Conservation (phyloP, 2,113 vertebrate genomes). For the Penelope pileata region DNA sequence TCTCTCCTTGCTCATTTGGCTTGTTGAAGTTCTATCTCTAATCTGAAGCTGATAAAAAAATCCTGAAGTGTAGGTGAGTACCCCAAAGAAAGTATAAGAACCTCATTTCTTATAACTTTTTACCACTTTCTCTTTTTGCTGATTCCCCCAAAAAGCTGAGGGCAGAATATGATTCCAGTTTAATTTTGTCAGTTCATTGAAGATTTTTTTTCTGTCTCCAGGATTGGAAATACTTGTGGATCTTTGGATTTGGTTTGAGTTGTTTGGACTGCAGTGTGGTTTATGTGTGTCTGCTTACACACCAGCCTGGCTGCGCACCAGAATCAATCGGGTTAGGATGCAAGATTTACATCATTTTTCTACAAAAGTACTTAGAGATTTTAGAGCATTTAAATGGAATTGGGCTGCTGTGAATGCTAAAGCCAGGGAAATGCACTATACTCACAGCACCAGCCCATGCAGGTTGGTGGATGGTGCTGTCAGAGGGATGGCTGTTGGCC, state of each 20-base stretch:
- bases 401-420: background rate
- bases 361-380: background rate
- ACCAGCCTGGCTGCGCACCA: background rate
- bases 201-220: background rate
- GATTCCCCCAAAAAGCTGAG: background rate
- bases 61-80: background rate
- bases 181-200: background rate
- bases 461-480: background rate
- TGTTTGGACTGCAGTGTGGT: background rate
- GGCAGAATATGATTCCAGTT: background rate
- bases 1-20: background rate
- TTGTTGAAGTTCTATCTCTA: background rate
- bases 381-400: background rate
- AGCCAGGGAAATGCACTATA: background rate
- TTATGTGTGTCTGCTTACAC: background rate
- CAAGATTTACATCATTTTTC: background rate
- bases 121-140: background rate
- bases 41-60: background rate
- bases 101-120: background rate
- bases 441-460: background rate
- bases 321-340: background rate
- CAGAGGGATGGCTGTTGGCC: background rate
- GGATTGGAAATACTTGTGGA: background rate
- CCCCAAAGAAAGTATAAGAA: background rate
- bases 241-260: background rate